A percentile compares a stretch with the other conserved stretches of the same genome.
phyloP scores from a whole-genome alignment of 2,797 vertebrate genomes.

The Sebastes miniatus region DNA sequence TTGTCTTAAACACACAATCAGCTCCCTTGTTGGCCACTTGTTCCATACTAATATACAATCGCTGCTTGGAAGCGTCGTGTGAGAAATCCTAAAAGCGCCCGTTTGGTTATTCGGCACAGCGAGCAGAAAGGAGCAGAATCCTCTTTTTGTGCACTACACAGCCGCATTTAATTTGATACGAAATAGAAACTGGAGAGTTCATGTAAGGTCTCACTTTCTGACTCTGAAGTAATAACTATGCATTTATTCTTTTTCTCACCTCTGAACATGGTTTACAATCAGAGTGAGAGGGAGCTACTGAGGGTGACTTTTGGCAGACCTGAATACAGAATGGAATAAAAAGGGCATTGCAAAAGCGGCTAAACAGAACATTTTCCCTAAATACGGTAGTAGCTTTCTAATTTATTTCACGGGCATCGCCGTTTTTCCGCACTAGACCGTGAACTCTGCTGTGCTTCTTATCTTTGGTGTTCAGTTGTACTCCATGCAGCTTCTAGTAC shows the following conservation, averaged over 20 bases:
- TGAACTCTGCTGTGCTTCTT: not conserved
- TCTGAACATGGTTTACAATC: slow-evolving; percentile 49
- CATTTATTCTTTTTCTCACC: slow-evolving; percentile 58
- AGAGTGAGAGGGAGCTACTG: slow-evolving; percentile 4
- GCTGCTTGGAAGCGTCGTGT: slow-evolving; percentile 2
- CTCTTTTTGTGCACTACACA: slow-evolving; percentile 4
- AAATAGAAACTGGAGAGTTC: slow-evolving; percentile 37
- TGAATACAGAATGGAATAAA: slow-evolving; percentile 26
- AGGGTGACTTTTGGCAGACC: slow-evolving; percentile 6
- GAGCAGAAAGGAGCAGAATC: slow-evolving; percentile 25
- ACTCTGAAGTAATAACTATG: slow-evolving; percentile 54
- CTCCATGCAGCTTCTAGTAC: not conserved
- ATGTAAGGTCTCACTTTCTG: slow-evolving; percentile 35
- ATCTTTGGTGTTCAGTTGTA: slow-evolving; percentile 3
- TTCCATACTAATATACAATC: slow-evolving; percentile 3
- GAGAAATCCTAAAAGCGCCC: slow-evolving; percentile 33
- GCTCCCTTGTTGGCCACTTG: slow-evolving; percentile 25
- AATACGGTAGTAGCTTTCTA: not conserved
- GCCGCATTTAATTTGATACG: slow-evolving; percentile 44
- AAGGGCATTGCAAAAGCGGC: not conserved
- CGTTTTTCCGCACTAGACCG: not conserved
- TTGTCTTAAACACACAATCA: slow-evolving; percentile 39
- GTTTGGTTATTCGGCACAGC: slow-evolving; percentile 24
- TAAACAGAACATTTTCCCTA: not conserved
- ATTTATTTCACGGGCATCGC: not conserved